These are phyloP conservation scores for Megatriorchis doriae DNA, from an alignment of 2,113 vertebrate genomes.

Conservation along the genomic window DNA sequence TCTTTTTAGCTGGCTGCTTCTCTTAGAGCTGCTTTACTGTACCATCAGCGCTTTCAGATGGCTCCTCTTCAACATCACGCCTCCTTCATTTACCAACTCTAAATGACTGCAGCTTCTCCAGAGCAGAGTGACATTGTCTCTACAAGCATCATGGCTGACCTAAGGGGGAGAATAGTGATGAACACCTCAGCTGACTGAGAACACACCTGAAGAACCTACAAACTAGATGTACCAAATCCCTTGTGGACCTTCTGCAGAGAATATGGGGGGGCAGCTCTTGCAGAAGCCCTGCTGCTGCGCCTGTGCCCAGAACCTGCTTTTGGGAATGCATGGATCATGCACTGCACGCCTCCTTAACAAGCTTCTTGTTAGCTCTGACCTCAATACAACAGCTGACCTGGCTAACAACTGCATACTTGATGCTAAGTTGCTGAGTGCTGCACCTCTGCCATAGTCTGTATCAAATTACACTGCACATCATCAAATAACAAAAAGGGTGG, in stretches of 20 bases:
- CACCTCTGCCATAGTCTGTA: background rate
- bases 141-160: fast-evolving
- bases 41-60: fast-evolving
- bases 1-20: background rate
- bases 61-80: background rate
- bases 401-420: fast-evolving
- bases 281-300: background rate
- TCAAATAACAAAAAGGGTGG: background rate
- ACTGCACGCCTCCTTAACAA: fast-evolving
- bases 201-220: background rate
- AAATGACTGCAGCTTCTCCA: background rate
- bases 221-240: fast-evolving
- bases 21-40: background rate
- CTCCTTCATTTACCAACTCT: background rate
- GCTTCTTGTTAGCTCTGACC: background rate
- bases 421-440: background rate
- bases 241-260: background rate
- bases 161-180: fast-evolving
- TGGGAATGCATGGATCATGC: fast-evolving
- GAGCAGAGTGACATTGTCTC: background rate
- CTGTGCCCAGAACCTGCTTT: background rate
- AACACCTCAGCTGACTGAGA: background rate
- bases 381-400: background rate
- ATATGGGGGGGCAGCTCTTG: fast-evolving
- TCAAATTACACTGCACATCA: background rate